These are phyloP conservation scores for Chloroceryle aenea DNA, from an alignment of 2,113 vertebrate species.

Conservation along the genomic window DNA sequence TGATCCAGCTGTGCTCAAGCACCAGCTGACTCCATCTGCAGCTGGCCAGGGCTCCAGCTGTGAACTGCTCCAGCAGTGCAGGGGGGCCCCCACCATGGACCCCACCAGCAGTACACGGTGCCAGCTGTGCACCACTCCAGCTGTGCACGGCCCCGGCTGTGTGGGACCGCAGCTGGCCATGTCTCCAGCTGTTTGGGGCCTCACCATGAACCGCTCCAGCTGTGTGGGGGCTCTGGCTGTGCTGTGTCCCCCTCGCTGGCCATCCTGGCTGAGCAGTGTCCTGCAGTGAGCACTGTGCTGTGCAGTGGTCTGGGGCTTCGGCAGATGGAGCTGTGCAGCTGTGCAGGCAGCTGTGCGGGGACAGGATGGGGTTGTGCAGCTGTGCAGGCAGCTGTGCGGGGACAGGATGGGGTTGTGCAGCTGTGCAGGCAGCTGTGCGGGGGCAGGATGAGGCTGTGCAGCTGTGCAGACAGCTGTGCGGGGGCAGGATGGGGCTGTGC, in stretches of 20 bases:
- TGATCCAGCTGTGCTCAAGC: neutral
- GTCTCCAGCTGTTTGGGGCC: neutral
- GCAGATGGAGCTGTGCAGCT: conserved; percentile 55
- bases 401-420: neutral
- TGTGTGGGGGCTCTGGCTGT: neutral
- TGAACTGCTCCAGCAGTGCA: neutral
- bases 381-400: neutral
- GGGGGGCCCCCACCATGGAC: neutral
- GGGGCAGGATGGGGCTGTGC: neutral
- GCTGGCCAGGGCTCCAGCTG: neutral
- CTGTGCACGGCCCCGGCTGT: neutral
- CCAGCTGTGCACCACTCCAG: neutral
- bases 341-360: neutral
- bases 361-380: neutral
- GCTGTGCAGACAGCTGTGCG: no score
- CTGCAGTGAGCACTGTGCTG: rapidly evolving
- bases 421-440: no score
- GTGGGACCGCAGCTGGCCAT: neutral
- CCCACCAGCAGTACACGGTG: rapidly evolving
- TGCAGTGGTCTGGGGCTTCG: neutral
- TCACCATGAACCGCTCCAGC: neutral
- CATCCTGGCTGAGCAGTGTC: neutral
- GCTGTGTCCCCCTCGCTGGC: neutral
- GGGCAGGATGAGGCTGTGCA: neutral
- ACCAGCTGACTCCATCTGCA: neutral